Conservation (phyloP, 2,113 vertebrate genomes). For the Podiceps cristatus region DNA sequence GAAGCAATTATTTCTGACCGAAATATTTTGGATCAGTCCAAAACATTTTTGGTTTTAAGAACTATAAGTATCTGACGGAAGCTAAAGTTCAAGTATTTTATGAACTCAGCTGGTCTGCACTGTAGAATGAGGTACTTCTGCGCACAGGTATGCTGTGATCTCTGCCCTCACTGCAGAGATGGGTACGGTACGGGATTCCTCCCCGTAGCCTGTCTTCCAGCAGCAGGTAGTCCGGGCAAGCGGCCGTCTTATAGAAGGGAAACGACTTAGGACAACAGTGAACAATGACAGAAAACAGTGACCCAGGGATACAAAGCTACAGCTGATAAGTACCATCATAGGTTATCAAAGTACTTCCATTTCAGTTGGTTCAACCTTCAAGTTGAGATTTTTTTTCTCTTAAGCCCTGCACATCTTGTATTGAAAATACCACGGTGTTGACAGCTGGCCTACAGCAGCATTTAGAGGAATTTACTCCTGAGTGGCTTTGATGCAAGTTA, state of each 20-base stretch:
- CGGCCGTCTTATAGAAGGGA: background rate
- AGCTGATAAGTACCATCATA: background rate
- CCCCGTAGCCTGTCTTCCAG: fast-evolving
- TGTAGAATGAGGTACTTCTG: background rate
- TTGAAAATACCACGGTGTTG: background rate
- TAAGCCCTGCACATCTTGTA: background rate
- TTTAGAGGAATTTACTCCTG: background rate
- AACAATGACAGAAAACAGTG: background rate
- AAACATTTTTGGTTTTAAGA: background rate
- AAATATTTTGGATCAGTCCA: background rate
- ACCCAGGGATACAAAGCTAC: background rate
- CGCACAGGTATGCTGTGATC: background rate
- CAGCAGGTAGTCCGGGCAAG: background rate
- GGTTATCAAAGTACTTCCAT: slow-evolving; percentile 3
- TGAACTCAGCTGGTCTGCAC: background rate
- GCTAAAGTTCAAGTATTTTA: background rate
- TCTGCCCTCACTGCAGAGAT: background rate
- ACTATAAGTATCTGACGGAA: background rate
- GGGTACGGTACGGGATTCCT: background rate
- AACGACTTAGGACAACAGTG: background rate
- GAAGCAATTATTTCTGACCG: background rate
- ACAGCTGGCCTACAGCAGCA: background rate
- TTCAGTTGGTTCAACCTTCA: slow-evolving; percentile 1
- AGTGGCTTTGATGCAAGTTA: background rate
- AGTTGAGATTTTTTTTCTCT: background rate